These are phyloP conservation scores for Hydrolagus colliei DNA, from an alignment of 2,797 vertebrate genomes.

Conservation along the genomic window DNA sequence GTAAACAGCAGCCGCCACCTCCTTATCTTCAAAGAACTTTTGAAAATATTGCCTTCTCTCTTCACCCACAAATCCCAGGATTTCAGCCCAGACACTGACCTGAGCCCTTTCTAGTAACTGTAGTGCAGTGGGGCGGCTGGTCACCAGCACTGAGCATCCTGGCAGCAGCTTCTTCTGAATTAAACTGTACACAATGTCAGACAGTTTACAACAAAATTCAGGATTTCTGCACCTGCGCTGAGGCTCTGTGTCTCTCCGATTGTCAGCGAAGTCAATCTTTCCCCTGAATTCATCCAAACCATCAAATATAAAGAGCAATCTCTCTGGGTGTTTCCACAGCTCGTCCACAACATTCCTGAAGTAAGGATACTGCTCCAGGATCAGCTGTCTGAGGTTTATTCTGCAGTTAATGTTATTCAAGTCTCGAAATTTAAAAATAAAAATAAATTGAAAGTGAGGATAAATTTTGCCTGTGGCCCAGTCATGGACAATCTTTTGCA, in stretches of 20 bases:
- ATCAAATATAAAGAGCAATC: constrained; percentile 7
- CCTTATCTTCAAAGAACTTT: background rate
- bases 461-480: background rate
- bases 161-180: background rate
- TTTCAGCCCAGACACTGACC: background rate
- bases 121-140: background rate
- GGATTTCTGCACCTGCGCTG: background rate
- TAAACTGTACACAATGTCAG: constrained; percentile 7
- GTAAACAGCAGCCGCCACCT: background rate
- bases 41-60: background rate
- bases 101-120: background rate
- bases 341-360: background rate
- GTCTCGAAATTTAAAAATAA: background rate
- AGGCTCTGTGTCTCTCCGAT: background rate
- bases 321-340: background rate
- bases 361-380: background rate
- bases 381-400: background rate
- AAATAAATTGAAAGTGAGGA: background rate
- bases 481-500: constrained; percentile 6
- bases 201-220: background rate
- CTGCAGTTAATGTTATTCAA: background rate
- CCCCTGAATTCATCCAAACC: constrained; percentile 3
- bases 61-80: constrained; percentile 1
- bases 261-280: background rate
- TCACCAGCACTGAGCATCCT: background rate